Conservation (phyloP, 2,888 invertebrate genomes). For the Tiliacea aurago region DNA sequence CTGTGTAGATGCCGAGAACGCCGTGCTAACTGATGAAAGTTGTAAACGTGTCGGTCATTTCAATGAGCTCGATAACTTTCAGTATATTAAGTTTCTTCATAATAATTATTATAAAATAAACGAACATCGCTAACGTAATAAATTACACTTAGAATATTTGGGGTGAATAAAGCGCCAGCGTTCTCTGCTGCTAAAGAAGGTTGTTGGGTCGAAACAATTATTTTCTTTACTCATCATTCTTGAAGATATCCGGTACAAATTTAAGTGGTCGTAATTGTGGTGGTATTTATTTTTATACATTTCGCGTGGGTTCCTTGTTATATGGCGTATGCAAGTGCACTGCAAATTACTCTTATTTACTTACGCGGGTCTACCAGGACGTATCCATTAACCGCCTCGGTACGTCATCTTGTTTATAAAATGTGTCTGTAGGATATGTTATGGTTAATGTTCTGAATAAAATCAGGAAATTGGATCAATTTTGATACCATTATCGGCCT, state of each 20-base stretch:
- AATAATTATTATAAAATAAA: conserved; percentile 11
- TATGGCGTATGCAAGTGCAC: conserved; percentile 71
- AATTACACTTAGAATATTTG: conserved; percentile 41
- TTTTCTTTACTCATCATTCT: conserved; percentile 61
- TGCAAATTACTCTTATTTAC: conserved; percentile 77
- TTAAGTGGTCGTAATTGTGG: conserved; percentile 72
- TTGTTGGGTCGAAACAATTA: conserved; percentile 60
- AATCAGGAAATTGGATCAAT: neutral
- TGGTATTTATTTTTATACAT: conserved; percentile 64
- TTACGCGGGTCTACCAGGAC: conserved; percentile 64
- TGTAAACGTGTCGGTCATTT: conserved; percentile 70
- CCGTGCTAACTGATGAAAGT: conserved; percentile 71
- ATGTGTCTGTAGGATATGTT: conserved; percentile 1
- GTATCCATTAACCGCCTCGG: conserved; percentile 65
- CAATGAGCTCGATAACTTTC: conserved; percentile 58
- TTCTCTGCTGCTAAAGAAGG: conserved; percentile 39
- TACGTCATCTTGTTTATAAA: conserved; percentile 46
- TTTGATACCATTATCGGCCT: too few relatives aligned
- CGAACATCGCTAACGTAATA: neutral
- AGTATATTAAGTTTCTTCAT: conserved; percentile 18
- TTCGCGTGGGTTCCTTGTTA: conserved; percentile 72
- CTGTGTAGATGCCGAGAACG: conserved; percentile 66
- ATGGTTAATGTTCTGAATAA: neutral
- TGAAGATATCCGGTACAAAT: conserved; percentile 59
- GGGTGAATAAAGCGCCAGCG: conserved; percentile 30